These are phyloP conservation scores for Volucella bombylans DNA, from an alignment of 2,888 invertebrate genomes.

Conservation along the genomic window DNA sequence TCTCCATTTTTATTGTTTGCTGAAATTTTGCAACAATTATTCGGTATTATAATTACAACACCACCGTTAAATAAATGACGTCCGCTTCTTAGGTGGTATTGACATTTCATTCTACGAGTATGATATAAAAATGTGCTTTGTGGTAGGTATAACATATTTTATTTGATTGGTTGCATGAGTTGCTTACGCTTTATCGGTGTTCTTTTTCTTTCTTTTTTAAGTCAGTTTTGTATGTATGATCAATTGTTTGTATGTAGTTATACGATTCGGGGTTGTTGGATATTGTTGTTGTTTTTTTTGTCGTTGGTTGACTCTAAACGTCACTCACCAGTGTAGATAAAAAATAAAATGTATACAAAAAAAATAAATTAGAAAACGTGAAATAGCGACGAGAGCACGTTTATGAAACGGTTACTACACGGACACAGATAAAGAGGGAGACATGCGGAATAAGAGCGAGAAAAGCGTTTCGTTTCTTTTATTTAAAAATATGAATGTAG, in stretches of 20 bases:
- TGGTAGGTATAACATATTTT: slow-evolving; percentile 2
- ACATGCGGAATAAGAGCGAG: slow-evolving; percentile 10
- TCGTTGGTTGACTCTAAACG: slow-evolving; percentile 31
- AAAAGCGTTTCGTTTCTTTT: neutral
- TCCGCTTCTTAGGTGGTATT: slow-evolving; percentile 55
- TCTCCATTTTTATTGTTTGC: slow-evolving; percentile 14
- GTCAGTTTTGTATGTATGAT: slow-evolving; percentile 14
- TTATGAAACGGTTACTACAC: slow-evolving; percentile 48
- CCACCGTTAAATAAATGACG: slow-evolving; percentile 41
- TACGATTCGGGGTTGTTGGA: slow-evolving; percentile 41
- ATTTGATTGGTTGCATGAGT: slow-evolving; percentile 58
- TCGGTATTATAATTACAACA: slow-evolving; percentile 45
- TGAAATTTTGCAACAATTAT: slow-evolving; percentile 27
- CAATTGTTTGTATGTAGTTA: slow-evolving; percentile 10
- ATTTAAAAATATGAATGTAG: neutral
- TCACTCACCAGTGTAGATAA: slow-evolving; percentile 26
- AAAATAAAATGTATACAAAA: neutral
- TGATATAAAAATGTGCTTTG: slow-evolving; percentile 40
- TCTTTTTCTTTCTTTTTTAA: slow-evolving; percentile 33
- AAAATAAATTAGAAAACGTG: slow-evolving; percentile 40
- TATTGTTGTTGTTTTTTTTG: slow-evolving; percentile 24
- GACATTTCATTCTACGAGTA: slow-evolving; percentile 45
- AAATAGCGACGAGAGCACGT: slow-evolving; percentile 59
- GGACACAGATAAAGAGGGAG: slow-evolving; percentile 19
- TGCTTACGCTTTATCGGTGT: slow-evolving; percentile 53